Conservation (phyloP, 2,888 invertebrate genomes). For the Lasiommata megera region DNA sequence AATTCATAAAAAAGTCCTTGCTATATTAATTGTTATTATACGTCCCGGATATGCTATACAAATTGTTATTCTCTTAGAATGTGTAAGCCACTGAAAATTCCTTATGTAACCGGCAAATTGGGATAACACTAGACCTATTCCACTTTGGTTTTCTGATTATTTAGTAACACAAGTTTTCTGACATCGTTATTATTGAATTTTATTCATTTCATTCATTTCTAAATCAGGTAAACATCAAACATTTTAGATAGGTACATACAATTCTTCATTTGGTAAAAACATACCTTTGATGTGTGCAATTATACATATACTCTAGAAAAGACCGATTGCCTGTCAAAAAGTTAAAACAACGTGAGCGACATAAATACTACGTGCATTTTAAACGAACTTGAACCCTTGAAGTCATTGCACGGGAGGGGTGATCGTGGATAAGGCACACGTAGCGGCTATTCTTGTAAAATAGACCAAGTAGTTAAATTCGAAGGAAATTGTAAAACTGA, state of each 20-base stretch:
- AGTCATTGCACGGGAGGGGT: conserved; percentile 42
- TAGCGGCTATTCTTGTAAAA: conserved; percentile 34
- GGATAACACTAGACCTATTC: background rate
- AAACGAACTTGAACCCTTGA: conserved; percentile 47
- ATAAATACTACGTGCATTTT: conserved; percentile 41
- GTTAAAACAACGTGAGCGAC: conserved; percentile 20
- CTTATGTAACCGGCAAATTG: conserved; percentile 21
- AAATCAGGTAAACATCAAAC: background rate
- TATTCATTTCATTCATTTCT: no score
- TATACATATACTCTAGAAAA: background rate
- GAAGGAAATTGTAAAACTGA: conserved; percentile 24
- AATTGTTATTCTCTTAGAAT: no score
- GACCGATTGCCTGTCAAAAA: background rate
- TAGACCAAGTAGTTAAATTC: conserved; percentile 13
- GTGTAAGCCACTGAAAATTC: conserved; percentile 7
- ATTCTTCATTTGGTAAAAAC: background rate
- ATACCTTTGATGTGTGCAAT: background rate
- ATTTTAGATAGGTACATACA: background rate
- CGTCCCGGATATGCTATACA: no score
- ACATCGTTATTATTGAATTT: background rate
- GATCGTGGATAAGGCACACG: conserved; percentile 48
- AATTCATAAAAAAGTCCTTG: no score
- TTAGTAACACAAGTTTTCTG: background rate
- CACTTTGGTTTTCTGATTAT: background rate
- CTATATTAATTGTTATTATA: no score